Evolutionary conservation across 2,113 vertebrate genomes (phyloP).

Genomic region (Blennius ocellaris): DNA sequence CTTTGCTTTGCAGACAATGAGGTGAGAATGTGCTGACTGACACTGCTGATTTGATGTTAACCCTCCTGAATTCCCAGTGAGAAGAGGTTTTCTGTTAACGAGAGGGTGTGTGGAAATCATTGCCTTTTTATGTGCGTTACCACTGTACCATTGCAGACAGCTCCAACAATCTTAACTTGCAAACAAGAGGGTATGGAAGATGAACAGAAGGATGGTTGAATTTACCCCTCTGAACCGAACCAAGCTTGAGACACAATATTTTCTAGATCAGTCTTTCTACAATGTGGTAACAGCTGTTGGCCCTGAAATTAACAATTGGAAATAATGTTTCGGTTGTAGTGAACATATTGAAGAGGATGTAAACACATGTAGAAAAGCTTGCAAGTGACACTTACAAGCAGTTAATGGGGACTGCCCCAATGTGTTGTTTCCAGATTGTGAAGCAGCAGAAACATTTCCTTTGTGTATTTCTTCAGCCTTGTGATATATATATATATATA

Average conservation of each 20-base stretch:
- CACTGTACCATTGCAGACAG: no score
- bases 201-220: neutral
- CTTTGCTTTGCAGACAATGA: no score
- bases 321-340: constrained; percentile 29
- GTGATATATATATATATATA: no score
- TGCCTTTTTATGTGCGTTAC: no score
- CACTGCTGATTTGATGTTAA: no score
- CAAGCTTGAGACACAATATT: neutral
- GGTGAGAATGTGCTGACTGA: no score
- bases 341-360: constrained; percentile 18
- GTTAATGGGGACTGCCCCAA: constrained; percentile 23
- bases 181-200: no score
- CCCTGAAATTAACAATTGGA: constrained; percentile 28
- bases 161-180: no score
- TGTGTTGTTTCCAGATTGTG: constrained; percentile 39
- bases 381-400: constrained; percentile 41
- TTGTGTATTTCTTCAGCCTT: neutral
- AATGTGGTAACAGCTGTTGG: constrained; percentile 17
- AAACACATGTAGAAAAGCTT: constrained; percentile 25
- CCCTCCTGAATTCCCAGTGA: no score
- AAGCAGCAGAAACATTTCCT: constrained; percentile 13
- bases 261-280: neutral
- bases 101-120: no score
- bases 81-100: no score
- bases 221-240: neutral